A percentile compares a stretch with the other conserved stretches of the same genome.
Conservation (phyloP, 2,113 vertebrate genomes). For the Empidonax alnorum region DNA sequence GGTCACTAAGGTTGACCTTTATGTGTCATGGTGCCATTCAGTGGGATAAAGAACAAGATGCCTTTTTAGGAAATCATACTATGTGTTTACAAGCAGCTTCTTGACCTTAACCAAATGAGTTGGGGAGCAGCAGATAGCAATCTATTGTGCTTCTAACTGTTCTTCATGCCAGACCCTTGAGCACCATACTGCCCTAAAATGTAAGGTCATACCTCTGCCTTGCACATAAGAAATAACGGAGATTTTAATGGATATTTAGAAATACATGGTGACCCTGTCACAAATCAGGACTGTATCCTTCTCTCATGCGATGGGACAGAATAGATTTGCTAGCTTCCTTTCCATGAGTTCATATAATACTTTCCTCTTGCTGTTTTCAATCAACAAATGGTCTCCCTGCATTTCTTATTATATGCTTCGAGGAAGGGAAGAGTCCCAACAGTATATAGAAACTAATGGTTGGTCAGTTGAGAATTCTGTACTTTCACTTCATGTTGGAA, state of each 20-base stretch:
- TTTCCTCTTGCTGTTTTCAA: background rate
- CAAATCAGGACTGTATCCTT: background rate
- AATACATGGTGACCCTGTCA: background rate
- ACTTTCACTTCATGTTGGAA: background rate
- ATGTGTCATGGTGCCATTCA: conserved; percentile 34
- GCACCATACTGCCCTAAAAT: background rate
- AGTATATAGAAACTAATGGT: background rate
- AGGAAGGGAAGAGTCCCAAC: background rate
- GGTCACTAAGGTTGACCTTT: conserved; percentile 18
- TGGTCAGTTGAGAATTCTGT: background rate
- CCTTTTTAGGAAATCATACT: conserved; percentile 25
- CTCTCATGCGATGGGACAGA: background rate
- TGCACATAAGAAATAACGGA: background rate
- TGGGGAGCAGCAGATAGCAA: background rate
- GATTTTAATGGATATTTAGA: background rate
- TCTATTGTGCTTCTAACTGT: background rate
- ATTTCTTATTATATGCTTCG: background rate
- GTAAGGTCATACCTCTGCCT: background rate
- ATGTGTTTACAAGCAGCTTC: conserved; percentile 48
- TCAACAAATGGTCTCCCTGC: background rate
- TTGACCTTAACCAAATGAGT: conserved; percentile 43
- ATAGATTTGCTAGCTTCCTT: background rate
- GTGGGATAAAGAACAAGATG: background rate
- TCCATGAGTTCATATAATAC: background rate
- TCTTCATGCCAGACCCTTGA: background rate